Percentiles rank a stretch among this genome's conserved stretches.
Conservation (phyloP, 2,888 invertebrate species). For the Trimorus sp. region DNA sequence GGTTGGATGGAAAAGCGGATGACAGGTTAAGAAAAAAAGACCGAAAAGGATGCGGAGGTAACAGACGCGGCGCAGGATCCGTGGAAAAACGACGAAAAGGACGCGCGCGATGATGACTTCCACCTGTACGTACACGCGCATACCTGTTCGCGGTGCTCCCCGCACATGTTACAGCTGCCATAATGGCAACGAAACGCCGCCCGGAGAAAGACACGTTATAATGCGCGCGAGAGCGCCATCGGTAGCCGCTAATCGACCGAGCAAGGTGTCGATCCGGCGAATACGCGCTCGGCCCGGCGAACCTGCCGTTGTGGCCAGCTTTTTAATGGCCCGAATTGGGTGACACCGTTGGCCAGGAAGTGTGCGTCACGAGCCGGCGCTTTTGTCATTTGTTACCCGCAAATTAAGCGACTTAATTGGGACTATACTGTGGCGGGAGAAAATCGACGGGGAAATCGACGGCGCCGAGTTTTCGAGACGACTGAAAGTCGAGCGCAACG, state of each 20-base stretch:
- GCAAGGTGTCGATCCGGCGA: constrained; percentile 58
- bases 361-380: too few relatives aligned
- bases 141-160: constrained; percentile 64
- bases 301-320: too few relatives aligned
- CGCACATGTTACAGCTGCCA: constrained; percentile 72
- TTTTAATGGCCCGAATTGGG: too few relatives aligned
- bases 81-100: constrained; percentile 58
- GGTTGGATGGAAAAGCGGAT: constrained; percentile 12
- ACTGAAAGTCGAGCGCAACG: too few relatives aligned
- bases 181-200: constrained; percentile 56
- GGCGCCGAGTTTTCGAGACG: too few relatives aligned
- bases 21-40: constrained; percentile 16
- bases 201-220: constrained; percentile 67
- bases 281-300: constrained; percentile 29
- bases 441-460: too few relatives aligned
- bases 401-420: too few relatives aligned
- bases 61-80: constrained; percentile 55
- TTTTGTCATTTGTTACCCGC: too few relatives aligned
- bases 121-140: constrained; percentile 72
- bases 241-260: constrained; percentile 48
- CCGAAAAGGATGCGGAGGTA: constrained; percentile 49
- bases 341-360: too few relatives aligned
- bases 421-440: too few relatives aligned
- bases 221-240: constrained; percentile 35
- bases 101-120: constrained; percentile 67